Evolutionary conservation across 2,888 invertebrate species (phyloP).

Genomic region (Teleogryllus oceanicus): DNA sequence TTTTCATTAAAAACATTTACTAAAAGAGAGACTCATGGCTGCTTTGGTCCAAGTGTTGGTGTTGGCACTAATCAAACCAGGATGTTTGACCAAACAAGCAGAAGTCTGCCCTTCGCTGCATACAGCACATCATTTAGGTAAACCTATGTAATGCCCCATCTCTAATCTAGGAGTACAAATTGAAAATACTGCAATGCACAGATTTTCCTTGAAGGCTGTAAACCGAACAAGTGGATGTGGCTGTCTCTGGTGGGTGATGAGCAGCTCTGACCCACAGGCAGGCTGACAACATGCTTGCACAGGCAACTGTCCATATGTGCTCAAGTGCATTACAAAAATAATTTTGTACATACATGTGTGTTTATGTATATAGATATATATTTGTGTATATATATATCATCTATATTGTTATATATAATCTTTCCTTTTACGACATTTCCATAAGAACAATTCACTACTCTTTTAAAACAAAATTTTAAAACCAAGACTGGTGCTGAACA

Average conservation of each 20-base stretch:
- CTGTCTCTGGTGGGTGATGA: background rate
- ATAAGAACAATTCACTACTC: background rate
- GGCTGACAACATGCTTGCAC: background rate
- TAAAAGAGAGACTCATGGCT: background rate
- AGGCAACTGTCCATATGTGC: background rate
- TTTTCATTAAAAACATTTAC: background rate
- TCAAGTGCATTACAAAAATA: slow-evolving; percentile 9
- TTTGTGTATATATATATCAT: slow-evolving; percentile 18
- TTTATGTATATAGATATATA: background rate
- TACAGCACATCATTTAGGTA: background rate
- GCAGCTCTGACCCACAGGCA: background rate
- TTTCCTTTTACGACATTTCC: background rate
- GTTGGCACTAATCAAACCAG: background rate
- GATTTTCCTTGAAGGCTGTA: no score
- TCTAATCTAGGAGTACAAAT: background rate
- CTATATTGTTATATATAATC: slow-evolving; percentile 18
- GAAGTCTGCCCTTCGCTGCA: background rate
- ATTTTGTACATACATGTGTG: slow-evolving; percentile 2
- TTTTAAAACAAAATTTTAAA: background rate
- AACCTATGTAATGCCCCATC: background rate
- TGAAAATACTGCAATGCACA: no score
- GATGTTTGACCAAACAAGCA: background rate
- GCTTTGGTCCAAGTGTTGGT: slow-evolving; percentile 12
- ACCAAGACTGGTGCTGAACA: background rate
- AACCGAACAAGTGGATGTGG: background rate